These are phyloP conservation scores for Myiothlypis coronata DNA, from an alignment of 2,797 vertebrate genomes.

Conservation along the genomic window DNA sequence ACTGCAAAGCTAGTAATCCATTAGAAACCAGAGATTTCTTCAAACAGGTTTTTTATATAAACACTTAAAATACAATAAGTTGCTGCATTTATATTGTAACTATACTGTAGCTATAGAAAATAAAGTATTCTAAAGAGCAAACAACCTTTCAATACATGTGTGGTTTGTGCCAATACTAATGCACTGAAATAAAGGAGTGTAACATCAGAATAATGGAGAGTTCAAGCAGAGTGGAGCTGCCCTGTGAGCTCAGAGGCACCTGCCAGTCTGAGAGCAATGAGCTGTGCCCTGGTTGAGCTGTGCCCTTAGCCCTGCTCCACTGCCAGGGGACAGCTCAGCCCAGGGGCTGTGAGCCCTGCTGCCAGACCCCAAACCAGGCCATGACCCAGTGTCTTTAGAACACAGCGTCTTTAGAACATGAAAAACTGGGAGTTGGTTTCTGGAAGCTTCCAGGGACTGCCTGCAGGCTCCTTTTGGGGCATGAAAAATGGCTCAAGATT, in stretches of 20 bases:
- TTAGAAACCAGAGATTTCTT: neutral
- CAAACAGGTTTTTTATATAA: neutral
- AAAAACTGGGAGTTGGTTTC: neutral
- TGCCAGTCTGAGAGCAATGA: neutral
- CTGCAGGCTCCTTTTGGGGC: neutral
- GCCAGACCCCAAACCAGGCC: neutral
- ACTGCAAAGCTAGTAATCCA: neutral
- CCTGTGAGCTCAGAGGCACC: neutral
- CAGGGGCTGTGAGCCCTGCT: neutral
- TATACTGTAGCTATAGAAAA: neutral
- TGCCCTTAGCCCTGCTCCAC: neutral
- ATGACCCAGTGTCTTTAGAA: neutral
- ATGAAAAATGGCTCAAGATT: neutral
- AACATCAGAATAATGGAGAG: neutral
- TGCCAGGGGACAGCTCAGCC: neutral
- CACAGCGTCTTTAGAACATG: neutral
- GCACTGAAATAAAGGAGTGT: neutral
- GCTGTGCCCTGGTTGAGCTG: neutral
- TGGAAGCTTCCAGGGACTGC: neutral
- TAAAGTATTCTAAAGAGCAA: neutral
- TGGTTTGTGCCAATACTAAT: neutral
- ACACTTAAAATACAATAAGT: neutral
- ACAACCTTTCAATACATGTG: neutral
- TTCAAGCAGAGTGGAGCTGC: neutral
- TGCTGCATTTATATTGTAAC: neutral